These are phyloP conservation scores for Carterocephalus palaemon DNA, from an alignment of 2,888 invertebrate species.

Conservation along the genomic window DNA sequence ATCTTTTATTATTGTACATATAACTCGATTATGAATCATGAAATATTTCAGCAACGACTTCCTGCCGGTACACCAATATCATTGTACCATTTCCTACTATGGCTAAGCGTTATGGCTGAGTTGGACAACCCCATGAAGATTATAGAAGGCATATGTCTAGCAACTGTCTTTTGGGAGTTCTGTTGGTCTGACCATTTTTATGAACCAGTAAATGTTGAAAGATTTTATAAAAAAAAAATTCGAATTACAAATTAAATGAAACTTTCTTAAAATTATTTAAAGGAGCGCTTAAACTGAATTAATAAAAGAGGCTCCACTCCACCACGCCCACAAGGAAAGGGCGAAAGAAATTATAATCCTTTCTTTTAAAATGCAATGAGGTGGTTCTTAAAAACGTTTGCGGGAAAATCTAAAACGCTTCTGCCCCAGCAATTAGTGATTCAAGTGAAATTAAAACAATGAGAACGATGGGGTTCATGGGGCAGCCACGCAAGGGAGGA, in stretches of 20 bases:
- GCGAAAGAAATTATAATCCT: constrained; percentile 75
- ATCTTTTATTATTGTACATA: too few relatives aligned
- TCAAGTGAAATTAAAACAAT: constrained; percentile 74
- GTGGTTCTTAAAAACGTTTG: constrained; percentile 76
- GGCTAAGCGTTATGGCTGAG: too few relatives aligned
- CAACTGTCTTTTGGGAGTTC: too few relatives aligned
- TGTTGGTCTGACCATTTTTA: too few relatives aligned
- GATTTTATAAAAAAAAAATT: constrained; percentile 19
- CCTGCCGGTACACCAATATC: too few relatives aligned
- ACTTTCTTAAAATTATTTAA: constrained; percentile 22
- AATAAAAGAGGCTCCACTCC: constrained; percentile 62
- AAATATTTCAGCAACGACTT: too few relatives aligned
- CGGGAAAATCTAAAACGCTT: constrained; percentile 70
- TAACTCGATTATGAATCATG: too few relatives aligned
- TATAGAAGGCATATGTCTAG: too few relatives aligned
- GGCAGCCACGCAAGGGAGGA: constrained; percentile 38
- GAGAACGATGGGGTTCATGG: constrained; percentile 44
- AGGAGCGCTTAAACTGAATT: constrained; percentile 57
- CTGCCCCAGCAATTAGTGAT: constrained; percentile 74
- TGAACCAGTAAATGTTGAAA: too few relatives aligned
- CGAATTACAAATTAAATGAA: constrained; percentile 10
- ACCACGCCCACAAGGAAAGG: constrained; percentile 51
- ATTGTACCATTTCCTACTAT: too few relatives aligned
- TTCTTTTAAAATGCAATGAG: constrained; percentile 79
- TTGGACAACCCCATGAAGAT: too few relatives aligned